These are phyloP conservation scores for Danio tinwini DNA, from an alignment of 2,797 vertebrate species.

Conservation along the genomic window DNA sequence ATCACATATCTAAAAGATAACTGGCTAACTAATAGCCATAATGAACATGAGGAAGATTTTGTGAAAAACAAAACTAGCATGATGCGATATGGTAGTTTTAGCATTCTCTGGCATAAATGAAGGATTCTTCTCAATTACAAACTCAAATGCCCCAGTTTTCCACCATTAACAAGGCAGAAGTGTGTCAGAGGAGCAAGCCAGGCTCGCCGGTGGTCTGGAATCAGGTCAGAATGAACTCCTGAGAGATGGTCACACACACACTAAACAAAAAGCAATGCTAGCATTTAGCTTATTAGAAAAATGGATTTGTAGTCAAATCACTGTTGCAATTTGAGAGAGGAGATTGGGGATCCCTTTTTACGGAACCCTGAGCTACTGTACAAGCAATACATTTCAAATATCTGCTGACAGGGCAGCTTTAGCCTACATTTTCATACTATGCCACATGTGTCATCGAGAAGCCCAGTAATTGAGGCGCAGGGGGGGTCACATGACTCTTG, in stretches of 20 bases:
- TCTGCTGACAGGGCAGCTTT: slow-evolving; percentile 45
- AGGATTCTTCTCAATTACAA: slow-evolving; percentile 51
- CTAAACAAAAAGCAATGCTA: neutral
- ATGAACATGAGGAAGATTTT: neutral
- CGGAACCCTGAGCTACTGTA: neutral
- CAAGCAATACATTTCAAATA: slow-evolving; percentile 23
- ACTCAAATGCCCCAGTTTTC: slow-evolving; percentile 66
- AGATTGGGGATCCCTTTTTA: slow-evolving; percentile 11
- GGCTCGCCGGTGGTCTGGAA: slow-evolving; percentile 40
- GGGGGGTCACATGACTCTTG: slow-evolving; percentile 64
- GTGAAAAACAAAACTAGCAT: slow-evolving; percentile 8
- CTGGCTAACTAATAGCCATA: neutral
- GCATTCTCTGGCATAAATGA: slow-evolving; percentile 13
- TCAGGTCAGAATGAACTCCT: slow-evolving; percentile 51
- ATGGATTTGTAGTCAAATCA: neutral
- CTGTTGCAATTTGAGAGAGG: neutral
- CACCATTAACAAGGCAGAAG: slow-evolving; percentile 63
- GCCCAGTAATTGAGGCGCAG: slow-evolving; percentile 55
- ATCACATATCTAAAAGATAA: neutral
- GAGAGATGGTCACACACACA: slow-evolving; percentile 30
- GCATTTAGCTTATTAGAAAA: neutral
- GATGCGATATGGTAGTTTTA: slow-evolving; percentile 49
- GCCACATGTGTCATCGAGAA: slow-evolving; percentile 58
- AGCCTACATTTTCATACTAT: slow-evolving; percentile 33
- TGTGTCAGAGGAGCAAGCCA: slow-evolving; percentile 63